phyloP scores from a whole-genome alignment of 1,140 invertebrate genomes.

The Babylonia areolata region DNA sequence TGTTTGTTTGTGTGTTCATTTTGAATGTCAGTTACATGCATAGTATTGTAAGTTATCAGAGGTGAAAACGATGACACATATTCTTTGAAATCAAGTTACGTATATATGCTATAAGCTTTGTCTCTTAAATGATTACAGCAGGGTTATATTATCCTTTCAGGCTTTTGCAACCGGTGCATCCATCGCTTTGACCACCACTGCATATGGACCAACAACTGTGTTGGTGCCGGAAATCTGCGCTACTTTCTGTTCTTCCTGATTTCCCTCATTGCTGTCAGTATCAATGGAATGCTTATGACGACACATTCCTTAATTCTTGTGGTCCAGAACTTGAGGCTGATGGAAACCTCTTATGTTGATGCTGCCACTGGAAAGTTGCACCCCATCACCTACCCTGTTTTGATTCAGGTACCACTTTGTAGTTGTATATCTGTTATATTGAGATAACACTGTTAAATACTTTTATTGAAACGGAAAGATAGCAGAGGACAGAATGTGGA shows the following conservation, averaged over 20 bases:
- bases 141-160: constrained; percentile 58
- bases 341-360: constrained; percentile 61
- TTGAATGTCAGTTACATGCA: too few species aligned
- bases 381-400: constrained; percentile 60
- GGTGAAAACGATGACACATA: too few species aligned
- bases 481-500: too few species aligned
- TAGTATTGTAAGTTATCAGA: too few species aligned
- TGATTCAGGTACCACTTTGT: constrained; percentile 72
- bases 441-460: too few species aligned
- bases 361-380: constrained; percentile 56
- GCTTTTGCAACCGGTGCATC: constrained; percentile 73
- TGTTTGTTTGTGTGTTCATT: too few species aligned
- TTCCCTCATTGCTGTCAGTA: constrained; percentile 62
- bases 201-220: constrained; percentile 75
- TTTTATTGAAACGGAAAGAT: too few species aligned
- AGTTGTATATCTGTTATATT: too few species aligned
- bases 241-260: constrained; percentile 72
- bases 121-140: too few species aligned
- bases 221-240: constrained; percentile 71
- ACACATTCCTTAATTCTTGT: constrained; percentile 54
- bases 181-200: constrained; percentile 76
- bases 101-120: too few species aligned
- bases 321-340: constrained; percentile 54
- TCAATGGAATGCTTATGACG: constrained; percentile 63
- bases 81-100: too few species aligned